phyloP scores from a whole-genome alignment of 2,888 invertebrate species.

The Exephanes ischioxanthus region DNA sequence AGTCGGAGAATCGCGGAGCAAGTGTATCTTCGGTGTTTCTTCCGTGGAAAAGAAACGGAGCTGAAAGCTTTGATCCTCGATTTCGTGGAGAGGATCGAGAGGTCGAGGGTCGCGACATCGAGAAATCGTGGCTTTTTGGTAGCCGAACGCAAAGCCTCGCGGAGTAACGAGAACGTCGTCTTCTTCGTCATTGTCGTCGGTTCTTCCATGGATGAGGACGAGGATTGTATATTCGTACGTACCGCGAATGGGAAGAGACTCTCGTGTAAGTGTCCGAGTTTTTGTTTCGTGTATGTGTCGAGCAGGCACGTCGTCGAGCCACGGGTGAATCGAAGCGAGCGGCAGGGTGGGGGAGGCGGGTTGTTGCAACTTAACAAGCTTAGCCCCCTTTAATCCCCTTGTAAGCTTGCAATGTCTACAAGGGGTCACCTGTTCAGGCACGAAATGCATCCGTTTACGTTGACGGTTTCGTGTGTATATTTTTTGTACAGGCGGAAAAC shows the following conservation, averaged over 20 bases:
- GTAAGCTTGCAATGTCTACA: slow-evolving; percentile 85
- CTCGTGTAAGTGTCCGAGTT: slow-evolving; percentile 58
- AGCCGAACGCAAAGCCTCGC: slow-evolving; percentile 32
- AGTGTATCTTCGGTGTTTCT: not conserved
- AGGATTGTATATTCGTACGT: not conserved
- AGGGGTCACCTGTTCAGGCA: slow-evolving; percentile 84
- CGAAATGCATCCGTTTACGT: slow-evolving; percentile 84
- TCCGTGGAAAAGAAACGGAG: not conserved
- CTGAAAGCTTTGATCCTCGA: not conserved
- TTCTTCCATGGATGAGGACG: not conserved
- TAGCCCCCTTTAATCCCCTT: slow-evolving; percentile 84
- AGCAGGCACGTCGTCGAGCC: slow-evolving; percentile 61
- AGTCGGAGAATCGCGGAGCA: not conserved
- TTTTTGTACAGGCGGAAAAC: slow-evolving; percentile 22
- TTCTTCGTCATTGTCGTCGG: slow-evolving; percentile 36
- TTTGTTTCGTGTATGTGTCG: slow-evolving; percentile 43
- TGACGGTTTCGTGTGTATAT: slow-evolving; percentile 61
- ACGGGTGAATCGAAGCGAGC: slow-evolving; percentile 47
- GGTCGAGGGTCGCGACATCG: not conserved
- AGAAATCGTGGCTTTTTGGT: slow-evolving; percentile 39
- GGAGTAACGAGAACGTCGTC: slow-evolving; percentile 25
- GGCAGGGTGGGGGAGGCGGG: slow-evolving; percentile 68
- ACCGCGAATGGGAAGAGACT: slow-evolving; percentile 18
- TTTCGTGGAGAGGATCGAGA: not conserved
- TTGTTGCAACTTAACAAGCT: slow-evolving; percentile 85